phyloP scores from a whole-genome alignment of 2,113 vertebrate genomes.

The Raphicerus campestris region DNA sequence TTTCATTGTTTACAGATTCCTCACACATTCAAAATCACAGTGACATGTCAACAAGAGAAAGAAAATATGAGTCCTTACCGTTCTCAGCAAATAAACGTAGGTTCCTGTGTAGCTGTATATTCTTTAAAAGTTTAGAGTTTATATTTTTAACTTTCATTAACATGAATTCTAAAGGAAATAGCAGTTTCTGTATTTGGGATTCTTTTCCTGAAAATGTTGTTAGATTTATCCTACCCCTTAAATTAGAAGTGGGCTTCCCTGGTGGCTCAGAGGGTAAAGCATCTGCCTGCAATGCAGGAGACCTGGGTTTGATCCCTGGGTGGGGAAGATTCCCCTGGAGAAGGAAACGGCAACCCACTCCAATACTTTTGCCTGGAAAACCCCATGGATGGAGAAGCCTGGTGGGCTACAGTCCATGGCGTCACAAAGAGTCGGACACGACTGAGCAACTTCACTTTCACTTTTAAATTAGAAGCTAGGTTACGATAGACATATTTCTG shows the following conservation, averaged over 20 bases:
- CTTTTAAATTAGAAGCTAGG: not conserved
- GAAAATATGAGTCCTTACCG: not conserved
- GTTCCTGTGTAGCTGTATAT: not conserved
- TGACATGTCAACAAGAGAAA: not conserved
- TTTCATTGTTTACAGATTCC: not conserved
- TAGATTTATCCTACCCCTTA: not conserved
- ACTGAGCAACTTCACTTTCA: not conserved
- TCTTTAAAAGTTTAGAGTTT: not conserved
- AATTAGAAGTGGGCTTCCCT: not conserved
- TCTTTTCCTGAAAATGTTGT: not conserved
- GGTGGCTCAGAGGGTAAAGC: not conserved
- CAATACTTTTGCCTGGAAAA: not conserved
- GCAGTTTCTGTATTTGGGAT: not conserved
- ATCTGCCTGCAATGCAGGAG: not conserved
- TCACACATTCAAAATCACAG: not conserved
- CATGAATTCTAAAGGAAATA: not conserved
- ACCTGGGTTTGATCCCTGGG: not conserved
- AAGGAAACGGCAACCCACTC: not conserved
- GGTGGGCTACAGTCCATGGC: not conserved
- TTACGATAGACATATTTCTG: not conserved
- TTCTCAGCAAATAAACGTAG: not conserved
- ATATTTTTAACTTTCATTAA: not conserved
- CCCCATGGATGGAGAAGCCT: not conserved
- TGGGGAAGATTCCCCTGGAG: not conserved
- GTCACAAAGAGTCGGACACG: not conserved